A percentile compares a stretch with the other conserved stretches of the same genome.
These are phyloP conservation scores for Oophaga sylvatica DNA, from an alignment of 2,797 vertebrate species.

Conservation along the genomic window DNA sequence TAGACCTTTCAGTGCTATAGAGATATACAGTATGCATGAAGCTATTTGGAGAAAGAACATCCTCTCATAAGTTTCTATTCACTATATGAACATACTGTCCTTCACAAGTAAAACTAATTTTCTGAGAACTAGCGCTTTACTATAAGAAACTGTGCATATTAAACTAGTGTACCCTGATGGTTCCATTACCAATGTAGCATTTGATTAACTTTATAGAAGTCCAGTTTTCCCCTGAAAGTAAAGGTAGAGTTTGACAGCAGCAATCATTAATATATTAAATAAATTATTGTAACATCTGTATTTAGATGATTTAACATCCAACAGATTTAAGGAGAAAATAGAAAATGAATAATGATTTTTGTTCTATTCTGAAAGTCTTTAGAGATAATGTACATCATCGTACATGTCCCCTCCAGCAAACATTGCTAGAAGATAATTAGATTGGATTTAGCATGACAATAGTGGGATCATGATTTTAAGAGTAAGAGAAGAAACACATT, in stretches of 20 bases:
- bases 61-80: neutral
- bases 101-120: neutral
- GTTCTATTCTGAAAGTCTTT: constrained; percentile 7
- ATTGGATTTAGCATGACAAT: constrained; percentile 8
- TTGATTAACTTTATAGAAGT: constrained; percentile 2
- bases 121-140: neutral
- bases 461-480: constrained; percentile 17
- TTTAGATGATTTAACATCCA: constrained; percentile 1
- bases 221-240: neutral
- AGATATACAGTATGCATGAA: neutral
- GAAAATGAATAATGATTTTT: constrained; percentile 8
- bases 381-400: constrained; percentile 29
- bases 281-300: neutral
- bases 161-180: neutral
- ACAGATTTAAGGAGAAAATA: neutral
- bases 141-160: neutral
- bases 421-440: constrained; percentile 16
- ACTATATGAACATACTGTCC: neutral
- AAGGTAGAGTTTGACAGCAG: neutral
- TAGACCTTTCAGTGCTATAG: neutral
- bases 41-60: neutral
- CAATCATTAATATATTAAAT: neutral
- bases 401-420: constrained; percentile 36
- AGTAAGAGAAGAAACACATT: neutral
- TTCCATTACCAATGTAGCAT: neutral